Percentiles rank a stretch among this genome's conserved stretches.
Conservation (phyloP, 2,888 invertebrate species). For the Mythimna ferrago region DNA sequence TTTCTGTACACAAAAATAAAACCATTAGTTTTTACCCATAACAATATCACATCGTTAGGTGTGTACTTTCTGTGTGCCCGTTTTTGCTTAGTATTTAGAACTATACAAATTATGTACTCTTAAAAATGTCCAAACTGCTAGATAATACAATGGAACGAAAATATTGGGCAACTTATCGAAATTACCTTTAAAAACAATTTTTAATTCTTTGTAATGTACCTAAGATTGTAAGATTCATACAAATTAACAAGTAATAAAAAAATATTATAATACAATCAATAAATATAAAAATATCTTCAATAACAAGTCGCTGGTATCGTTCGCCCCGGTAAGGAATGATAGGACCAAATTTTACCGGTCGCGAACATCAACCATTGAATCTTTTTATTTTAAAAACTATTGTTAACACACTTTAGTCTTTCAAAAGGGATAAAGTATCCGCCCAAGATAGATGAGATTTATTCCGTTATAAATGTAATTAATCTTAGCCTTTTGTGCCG, state of each 20-base stretch:
- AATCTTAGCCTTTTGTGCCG: constrained; percentile 51
- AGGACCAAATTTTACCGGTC: constrained; percentile 92
- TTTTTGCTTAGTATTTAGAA: constrained; percentile 76
- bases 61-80: constrained; percentile 86
- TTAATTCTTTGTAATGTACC: constrained; percentile 39
- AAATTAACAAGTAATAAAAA: constrained; percentile 58
- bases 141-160: constrained; percentile 50
- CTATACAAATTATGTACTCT: constrained; percentile 65
- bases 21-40: constrained; percentile 84
- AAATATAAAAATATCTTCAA: constrained; percentile 76
- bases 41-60: constrained; percentile 89
- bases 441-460: constrained; percentile 48
- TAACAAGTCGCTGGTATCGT: constrained; percentile 70
- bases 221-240: constrained; percentile 47
- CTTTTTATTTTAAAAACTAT: constrained; percentile 68
- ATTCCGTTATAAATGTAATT: constrained; percentile 38
- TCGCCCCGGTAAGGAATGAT: constrained; percentile 92
- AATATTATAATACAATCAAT: constrained; percentile 62
- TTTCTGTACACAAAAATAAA: constrained; percentile 87
- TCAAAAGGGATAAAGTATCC: constrained; percentile 73
- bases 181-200: constrained; percentile 40
- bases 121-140: constrained; percentile 51
- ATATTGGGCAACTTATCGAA: constrained; percentile 59
- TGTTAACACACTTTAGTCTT: constrained; percentile 82
- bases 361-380: constrained; percentile 78